Percentiles rank a stretch among this genome's conserved stretches.
Evolutionary conservation across 1,140 invertebrate genomes (phyloP).

Genomic region (Ooceraea biroi): DNA sequence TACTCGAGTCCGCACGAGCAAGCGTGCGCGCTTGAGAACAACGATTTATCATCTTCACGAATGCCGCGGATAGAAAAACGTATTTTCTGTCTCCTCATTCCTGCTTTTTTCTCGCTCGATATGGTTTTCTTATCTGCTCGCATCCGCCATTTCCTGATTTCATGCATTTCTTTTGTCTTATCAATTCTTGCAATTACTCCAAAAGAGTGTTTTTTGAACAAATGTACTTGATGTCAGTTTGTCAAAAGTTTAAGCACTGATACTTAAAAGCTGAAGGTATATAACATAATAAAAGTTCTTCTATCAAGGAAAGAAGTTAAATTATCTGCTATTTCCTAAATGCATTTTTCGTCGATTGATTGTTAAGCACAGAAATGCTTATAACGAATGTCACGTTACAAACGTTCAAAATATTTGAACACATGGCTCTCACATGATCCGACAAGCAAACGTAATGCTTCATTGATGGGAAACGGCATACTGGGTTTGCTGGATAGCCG

Average conservation of each 20-base stretch:
- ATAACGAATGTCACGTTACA: slow-evolving; percentile 33
- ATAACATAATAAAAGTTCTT: not conserved
- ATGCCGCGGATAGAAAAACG: slow-evolving; percentile 69
- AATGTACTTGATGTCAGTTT: too few relatives aligned
- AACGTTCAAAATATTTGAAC: slow-evolving; percentile 35
- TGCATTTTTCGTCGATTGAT: not conserved
- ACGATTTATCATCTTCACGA: slow-evolving; percentile 82
- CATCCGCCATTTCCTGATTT: not conserved
- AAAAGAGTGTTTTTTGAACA: too few relatives aligned
- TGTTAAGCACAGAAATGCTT: not conserved
- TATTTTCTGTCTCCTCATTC: slow-evolving; percentile 67
- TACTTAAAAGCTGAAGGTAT: not conserved
- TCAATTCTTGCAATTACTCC: slow-evolving; percentile 78
- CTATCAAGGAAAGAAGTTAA: not conserved
- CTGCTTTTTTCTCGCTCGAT: too few relatives aligned
- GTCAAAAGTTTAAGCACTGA: not conserved
- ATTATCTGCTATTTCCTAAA: not conserved
- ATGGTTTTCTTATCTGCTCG: too few relatives aligned
- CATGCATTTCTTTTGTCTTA: slow-evolving; percentile 62
- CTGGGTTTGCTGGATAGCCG: slow-evolving; percentile 41
- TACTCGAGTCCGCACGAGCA: slow-evolving; percentile 68
- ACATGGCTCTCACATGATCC: slow-evolving; percentile 63
- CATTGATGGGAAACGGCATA: slow-evolving; percentile 54
- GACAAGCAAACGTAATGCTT: slow-evolving; percentile 70
- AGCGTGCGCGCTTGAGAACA: slow-evolving; percentile 64